phyloP scores from a whole-genome alignment of 2,113 vertebrate genomes.

The Neotoma lepida region DNA sequence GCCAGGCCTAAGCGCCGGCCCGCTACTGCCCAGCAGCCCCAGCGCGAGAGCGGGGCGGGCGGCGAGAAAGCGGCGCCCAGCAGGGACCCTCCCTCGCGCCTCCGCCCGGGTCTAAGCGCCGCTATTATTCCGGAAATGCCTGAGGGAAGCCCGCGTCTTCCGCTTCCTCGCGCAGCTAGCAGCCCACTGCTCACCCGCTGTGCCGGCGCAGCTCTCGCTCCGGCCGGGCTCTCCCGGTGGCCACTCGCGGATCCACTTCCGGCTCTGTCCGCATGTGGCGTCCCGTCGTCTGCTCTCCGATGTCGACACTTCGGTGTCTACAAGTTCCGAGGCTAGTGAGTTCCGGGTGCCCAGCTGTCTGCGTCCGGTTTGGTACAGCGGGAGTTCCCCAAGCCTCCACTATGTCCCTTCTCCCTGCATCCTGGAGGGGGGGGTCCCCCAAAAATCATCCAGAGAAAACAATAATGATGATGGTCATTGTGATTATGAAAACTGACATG shows the following conservation, averaged over 20 bases:
- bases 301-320: neutral
- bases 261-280: neutral
- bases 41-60: neutral
- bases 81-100: neutral
- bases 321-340: slow-evolving; percentile 35
- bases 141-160: neutral
- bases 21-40: neutral
- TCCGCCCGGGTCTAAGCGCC: neutral
- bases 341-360: neutral
- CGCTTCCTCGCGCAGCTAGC: neutral
- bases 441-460: neutral
- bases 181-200: slow-evolving; percentile 38
- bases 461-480: neutral
- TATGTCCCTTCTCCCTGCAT: too few relatives aligned
- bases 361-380: too few relatives aligned
- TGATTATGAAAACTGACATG: neutral
- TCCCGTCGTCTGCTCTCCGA: neutral
- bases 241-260: slow-evolving; percentile 28
- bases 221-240: neutral
- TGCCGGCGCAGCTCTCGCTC: neutral
- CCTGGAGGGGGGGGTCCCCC: neutral
- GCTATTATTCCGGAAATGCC: neutral
- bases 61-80: neutral
- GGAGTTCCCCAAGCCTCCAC: neutral
- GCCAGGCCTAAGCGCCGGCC: neutral